Percentiles rank a stretch among this genome's conserved stretches.
These are phyloP conservation scores for Haemorhous mexicanus DNA, from an alignment of 2,113 vertebrate genomes.

Conservation along the genomic window DNA sequence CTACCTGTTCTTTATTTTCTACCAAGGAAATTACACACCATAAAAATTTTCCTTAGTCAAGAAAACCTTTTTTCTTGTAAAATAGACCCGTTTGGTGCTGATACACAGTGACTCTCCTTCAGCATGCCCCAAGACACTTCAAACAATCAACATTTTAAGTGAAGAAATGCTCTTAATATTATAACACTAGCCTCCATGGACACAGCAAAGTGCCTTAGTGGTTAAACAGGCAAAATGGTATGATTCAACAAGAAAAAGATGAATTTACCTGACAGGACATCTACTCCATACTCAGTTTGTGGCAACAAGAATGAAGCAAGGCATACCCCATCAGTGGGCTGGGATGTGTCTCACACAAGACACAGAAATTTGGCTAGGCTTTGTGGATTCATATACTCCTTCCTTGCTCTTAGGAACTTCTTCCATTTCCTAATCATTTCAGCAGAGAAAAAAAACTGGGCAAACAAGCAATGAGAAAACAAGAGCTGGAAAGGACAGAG, in stretches of 20 bases:
- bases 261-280: neutral
- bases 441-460: neutral
- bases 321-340: neutral
- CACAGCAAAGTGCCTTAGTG: neutral
- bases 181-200: neutral
- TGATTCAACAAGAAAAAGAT: neutral
- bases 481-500: neutral
- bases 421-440: neutral
- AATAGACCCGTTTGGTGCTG: neutral
- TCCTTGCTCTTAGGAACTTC: neutral
- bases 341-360: neutral
- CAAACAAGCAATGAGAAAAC: neutral
- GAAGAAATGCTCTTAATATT: neutral
- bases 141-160: neutral
- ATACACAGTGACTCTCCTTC: neutral
- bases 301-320: neutral
- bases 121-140: neutral
- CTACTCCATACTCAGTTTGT: neutral
- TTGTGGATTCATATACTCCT: neutral
- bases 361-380: neutral
- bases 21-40: neutral
- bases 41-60: neutral
- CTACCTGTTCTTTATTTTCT: neutral
- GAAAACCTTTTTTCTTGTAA: neutral
- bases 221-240: neutral